Conservation (phyloP, 2,888 invertebrate genomes). For the Marronus borbonicus region DNA sequence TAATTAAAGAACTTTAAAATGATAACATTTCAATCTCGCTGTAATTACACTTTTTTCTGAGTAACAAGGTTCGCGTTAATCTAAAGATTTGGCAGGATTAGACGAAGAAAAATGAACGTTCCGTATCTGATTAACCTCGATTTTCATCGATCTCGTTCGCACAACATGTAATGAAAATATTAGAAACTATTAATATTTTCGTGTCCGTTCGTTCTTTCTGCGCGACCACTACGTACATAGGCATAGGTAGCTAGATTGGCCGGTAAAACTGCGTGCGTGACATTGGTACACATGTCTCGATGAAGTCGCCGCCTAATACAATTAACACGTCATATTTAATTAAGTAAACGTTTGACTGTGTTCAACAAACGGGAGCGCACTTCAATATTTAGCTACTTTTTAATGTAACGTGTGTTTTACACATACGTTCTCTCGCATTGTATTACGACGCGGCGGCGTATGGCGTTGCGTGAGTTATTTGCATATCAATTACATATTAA, state of each 20-base stretch:
- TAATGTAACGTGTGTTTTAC: slow-evolving; percentile 35
- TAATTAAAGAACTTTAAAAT: too few species aligned
- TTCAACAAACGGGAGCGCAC: slow-evolving; percentile 44
- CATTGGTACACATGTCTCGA: slow-evolving; percentile 45
- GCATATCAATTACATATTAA: slow-evolving; percentile 54
- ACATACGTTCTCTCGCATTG: slow-evolving; percentile 26
- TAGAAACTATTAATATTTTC: slow-evolving; percentile 32
- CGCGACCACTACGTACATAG: slow-evolving; percentile 5
- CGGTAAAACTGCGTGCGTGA: slow-evolving; percentile 34
- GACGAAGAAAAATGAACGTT: neutral
- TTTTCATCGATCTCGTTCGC: slow-evolving; percentile 2
- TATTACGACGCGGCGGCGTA: slow-evolving; percentile 2
- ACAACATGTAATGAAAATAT: slow-evolving; percentile 28
- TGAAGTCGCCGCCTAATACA: slow-evolving; percentile 53
- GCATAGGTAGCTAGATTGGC: slow-evolving; percentile 10
- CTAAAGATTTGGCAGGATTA: slow-evolving; percentile 14
- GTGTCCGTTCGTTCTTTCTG: slow-evolving; percentile 17
- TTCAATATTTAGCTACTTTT: slow-evolving; percentile 45
- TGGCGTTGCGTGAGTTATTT: slow-evolving; percentile 54
- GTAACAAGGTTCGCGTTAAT: neutral
- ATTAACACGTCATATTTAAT: slow-evolving; percentile 57
- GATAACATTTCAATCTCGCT: too few species aligned
- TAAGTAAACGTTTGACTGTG: slow-evolving; percentile 49
- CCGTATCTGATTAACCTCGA: slow-evolving; percentile 25
- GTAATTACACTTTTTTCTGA: too few species aligned